phyloP scores from a whole-genome alignment of 2,113 vertebrate species.

The Callocephalon fimbriatum region DNA sequence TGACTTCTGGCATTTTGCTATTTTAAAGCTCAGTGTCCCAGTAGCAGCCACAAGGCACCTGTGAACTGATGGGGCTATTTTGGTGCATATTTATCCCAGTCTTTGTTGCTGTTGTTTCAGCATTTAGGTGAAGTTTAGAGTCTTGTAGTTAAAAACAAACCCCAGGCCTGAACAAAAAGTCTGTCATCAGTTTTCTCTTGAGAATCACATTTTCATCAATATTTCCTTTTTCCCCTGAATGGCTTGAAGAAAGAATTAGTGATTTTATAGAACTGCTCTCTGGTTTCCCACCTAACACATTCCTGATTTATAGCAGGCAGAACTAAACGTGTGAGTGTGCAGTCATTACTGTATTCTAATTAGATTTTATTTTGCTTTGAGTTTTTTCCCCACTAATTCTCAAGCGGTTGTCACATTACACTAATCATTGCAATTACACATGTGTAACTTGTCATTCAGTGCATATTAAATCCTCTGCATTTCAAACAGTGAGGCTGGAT shows the following conservation, averaged over 20 bases:
- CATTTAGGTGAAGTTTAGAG: neutral
- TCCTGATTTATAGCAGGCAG: neutral
- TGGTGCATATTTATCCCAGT: neutral
- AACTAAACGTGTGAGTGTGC: neutral
- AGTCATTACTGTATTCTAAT: neutral
- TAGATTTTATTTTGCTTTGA: slow-evolving; percentile 13
- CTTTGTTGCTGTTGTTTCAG: neutral
- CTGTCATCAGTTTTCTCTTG: neutral
- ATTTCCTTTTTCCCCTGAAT: neutral
- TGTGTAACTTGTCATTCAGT: neutral
- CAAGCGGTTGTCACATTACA: neutral
- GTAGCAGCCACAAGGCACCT: neutral
- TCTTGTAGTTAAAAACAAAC: neutral
- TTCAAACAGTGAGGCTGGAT: neutral
- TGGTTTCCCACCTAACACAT: neutral
- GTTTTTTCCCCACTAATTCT: neutral
- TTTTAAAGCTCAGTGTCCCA: neutral
- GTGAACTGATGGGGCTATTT: neutral
- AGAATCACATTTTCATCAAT: neutral
- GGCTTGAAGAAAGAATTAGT: neutral
- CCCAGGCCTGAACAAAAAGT: neutral
- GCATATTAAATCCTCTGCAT: neutral
- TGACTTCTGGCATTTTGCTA: neutral
- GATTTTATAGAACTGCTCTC: neutral
- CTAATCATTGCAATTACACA: neutral